phyloP scores from a whole-genome alignment of 2,797 vertebrate genomes.

The Orestias chungarensis region DNA sequence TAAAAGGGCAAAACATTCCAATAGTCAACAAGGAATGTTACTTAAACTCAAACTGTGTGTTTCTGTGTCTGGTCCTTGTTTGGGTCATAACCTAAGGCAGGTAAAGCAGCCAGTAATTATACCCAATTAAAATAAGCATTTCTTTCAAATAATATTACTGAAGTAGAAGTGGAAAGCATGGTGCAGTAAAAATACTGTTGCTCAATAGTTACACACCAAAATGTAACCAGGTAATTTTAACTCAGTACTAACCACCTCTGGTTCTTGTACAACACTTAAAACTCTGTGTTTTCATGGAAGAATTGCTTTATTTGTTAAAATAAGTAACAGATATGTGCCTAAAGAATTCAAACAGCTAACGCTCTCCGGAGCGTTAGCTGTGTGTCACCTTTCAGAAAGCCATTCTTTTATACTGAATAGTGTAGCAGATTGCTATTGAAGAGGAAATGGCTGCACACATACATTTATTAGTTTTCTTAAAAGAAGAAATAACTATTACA shows the following conservation, averaged over 20 bases:
- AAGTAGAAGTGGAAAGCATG: neutral
- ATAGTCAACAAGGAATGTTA: neutral
- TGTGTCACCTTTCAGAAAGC: slow-evolving; percentile 53
- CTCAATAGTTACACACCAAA: neutral
- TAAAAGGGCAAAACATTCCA: too few species aligned
- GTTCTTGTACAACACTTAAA: neutral
- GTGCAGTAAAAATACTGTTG: neutral
- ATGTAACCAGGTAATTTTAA: neutral
- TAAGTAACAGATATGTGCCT: slow-evolving; percentile 76
- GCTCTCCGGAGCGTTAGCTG: slow-evolving; percentile 63
- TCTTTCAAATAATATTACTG: neutral
- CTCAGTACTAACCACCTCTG: neutral
- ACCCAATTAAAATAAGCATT: neutral
- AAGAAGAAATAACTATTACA: slow-evolving; percentile 31
- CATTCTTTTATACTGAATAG: slow-evolving; percentile 52
- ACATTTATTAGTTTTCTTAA: slow-evolving; percentile 16
- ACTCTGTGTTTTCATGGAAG: neutral
- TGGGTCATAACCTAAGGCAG: neutral
- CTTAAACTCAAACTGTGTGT: neutral
- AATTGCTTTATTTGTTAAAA: slow-evolving; percentile 56
- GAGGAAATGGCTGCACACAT: slow-evolving; percentile 12
- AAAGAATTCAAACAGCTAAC: slow-evolving; percentile 61
- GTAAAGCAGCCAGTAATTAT: neutral
- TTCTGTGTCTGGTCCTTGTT: neutral
- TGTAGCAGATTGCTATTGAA: slow-evolving; percentile 48